Evolutionary conservation across 2,888 invertebrate species (phyloP).

Genomic region (Diaprepes abbreviatus): DNA sequence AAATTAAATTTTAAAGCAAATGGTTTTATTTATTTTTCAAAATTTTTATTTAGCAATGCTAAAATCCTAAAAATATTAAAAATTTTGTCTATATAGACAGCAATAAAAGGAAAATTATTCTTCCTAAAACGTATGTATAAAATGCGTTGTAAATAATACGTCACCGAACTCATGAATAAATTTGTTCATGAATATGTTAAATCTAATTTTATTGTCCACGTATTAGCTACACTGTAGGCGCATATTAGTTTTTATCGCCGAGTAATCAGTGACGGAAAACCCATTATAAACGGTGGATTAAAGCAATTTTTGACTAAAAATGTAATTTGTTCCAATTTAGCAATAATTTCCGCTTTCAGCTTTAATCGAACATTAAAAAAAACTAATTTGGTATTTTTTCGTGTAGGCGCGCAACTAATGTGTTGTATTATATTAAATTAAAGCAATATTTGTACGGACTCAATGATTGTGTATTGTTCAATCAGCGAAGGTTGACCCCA

Average conservation of each 20-base stretch:
- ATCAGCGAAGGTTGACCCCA: no score
- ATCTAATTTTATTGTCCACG: conserved; percentile 42
- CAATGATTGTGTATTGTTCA: no score
- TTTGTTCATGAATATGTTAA: conserved; percentile 45
- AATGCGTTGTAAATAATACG: background rate
- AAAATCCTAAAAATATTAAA: no score
- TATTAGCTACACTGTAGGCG: conserved; percentile 39
- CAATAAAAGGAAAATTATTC: no score
- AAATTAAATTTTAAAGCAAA: no score
- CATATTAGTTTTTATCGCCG: conserved; percentile 47
- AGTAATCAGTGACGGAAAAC: conserved; percentile 49
- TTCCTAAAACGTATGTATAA: background rate
- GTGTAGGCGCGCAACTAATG: conserved; percentile 35
- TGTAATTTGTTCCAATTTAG: conserved; percentile 51
- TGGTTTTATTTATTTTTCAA: no score
- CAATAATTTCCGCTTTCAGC: conserved; percentile 49
- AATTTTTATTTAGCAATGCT: no score
- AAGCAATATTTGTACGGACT: no score
- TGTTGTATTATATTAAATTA: no score
- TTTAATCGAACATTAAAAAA: conserved; percentile 38
- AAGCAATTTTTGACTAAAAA: conserved; percentile 50
- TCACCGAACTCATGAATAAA: conserved; percentile 15
- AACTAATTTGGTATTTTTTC: conserved; percentile 36
- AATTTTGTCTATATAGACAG: no score
- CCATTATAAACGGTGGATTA: conserved; percentile 50